Conservation (phyloP, 2,113 vertebrate genomes). For the Malurus elegans region DNA sequence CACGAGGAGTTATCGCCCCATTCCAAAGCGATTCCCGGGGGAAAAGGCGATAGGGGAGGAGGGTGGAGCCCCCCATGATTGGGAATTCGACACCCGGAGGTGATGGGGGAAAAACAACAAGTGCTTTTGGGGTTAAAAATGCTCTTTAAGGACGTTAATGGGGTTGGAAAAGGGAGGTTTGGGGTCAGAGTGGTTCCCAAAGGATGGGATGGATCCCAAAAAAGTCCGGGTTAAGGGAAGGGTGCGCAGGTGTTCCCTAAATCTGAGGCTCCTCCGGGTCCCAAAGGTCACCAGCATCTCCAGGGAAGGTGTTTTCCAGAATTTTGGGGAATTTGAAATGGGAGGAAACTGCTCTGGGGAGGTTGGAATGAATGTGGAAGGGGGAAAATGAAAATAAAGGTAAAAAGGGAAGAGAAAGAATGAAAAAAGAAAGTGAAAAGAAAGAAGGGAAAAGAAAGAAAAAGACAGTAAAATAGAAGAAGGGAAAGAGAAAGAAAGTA, state of each 20-base stretch:
- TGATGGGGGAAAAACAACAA: not conserved
- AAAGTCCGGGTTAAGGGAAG: not conserved
- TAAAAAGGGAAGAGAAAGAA: not conserved
- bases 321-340: not conserved
- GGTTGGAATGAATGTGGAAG: not conserved
- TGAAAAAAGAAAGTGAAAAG: not conserved
- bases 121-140: not conserved
- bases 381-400: not conserved
- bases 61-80: rapidly evolving
- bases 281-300: not conserved
- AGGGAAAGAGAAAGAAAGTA: no score
- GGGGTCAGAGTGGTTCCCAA: rapidly evolving
- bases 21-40: not conserved
- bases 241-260: not conserved
- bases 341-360: not conserved
- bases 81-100: rapidly evolving
- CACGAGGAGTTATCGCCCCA: rapidly evolving
- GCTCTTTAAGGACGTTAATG: rapidly evolving
- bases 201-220: not conserved
- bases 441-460: not conserved
- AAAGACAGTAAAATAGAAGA: no score
- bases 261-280: not conserved
- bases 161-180: not conserved
- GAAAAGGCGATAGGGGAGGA: not conserved
- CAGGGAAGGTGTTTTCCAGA: not conserved